Conservation (phyloP, 2,113 vertebrate species). For the Zosterops japonicus region DNA sequence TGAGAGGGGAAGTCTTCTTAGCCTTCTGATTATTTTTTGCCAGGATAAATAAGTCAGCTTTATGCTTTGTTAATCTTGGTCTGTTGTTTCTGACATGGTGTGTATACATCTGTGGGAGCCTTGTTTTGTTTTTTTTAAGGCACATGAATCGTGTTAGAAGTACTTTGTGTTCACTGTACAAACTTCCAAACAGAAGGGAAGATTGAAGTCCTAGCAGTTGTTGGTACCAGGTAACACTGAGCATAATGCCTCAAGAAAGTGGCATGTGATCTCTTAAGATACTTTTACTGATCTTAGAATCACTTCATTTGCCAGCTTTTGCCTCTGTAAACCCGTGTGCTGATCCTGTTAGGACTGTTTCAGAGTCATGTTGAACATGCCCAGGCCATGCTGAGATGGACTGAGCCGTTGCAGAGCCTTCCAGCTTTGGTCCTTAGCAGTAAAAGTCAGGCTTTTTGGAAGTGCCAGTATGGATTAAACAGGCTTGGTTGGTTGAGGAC, state of each 20-base stretch:
- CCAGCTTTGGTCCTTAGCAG: background rate
- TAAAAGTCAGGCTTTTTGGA: background rate
- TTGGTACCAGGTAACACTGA: background rate
- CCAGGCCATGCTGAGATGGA: background rate
- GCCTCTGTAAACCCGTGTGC: background rate
- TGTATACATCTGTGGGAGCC: background rate
- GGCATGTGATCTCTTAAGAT: background rate
- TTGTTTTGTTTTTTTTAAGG: background rate
- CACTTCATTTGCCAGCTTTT: accelerated
- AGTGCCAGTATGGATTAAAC: background rate
- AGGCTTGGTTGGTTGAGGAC: background rate
- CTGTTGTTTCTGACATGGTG: background rate
- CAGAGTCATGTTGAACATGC: accelerated
- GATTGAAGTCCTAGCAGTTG: background rate
- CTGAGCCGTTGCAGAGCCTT: background rate
- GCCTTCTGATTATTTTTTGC: background rate
- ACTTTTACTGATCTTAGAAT: background rate
- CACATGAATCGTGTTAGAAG: background rate
- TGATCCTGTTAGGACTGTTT: background rate
- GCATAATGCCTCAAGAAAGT: background rate
- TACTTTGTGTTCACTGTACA: background rate
- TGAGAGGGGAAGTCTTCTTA: background rate
- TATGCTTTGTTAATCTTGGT: background rate
- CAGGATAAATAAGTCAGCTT: background rate
- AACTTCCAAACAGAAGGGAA: background rate